Conservation (phyloP, 2,113 vertebrate genomes). For the Psittacara wagleri region DNA sequence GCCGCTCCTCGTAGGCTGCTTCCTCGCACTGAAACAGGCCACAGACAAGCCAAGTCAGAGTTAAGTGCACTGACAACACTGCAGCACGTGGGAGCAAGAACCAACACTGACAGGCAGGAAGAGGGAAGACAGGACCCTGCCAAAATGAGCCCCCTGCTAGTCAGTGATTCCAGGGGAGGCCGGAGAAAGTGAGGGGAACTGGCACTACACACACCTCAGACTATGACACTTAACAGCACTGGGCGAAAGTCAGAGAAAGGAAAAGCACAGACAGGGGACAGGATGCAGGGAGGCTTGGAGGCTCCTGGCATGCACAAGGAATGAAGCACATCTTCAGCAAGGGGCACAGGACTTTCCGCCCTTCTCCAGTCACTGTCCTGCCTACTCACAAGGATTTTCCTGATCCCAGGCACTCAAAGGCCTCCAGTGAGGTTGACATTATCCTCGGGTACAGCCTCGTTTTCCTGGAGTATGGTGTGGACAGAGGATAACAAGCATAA, state of each 20-base stretch:
- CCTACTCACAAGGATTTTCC: not conserved
- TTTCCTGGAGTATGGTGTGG: not conserved
- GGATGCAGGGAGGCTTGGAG: not conserved
- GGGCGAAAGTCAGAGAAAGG: not conserved
- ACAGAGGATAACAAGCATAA: not conserved
- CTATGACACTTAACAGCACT: not conserved
- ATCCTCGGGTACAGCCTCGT: not conserved
- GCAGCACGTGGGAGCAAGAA: not conserved
- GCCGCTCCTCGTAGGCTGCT: constrained; percentile 78
- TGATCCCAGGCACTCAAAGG: constrained; percentile 9
- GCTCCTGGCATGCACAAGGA: constrained; percentile 9
- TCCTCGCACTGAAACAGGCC: constrained; percentile 77
- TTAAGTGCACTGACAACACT: not conserved
- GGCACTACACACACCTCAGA: not conserved
- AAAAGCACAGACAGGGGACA: not conserved
- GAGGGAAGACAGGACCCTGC: not conserved
- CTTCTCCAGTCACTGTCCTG: not conserved
- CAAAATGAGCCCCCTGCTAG: not conserved
- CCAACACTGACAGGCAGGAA: not conserved
- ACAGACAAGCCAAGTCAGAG: constrained; percentile 30
- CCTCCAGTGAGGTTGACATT: not conserved
- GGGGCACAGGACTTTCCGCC: not conserved
- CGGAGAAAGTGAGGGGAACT: not conserved
- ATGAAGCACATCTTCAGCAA: not conserved
- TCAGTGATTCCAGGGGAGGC: not conserved